Evolutionary conservation across 2,888 invertebrate species (phyloP).

Genomic region (Malacosoma neustria): DNA sequence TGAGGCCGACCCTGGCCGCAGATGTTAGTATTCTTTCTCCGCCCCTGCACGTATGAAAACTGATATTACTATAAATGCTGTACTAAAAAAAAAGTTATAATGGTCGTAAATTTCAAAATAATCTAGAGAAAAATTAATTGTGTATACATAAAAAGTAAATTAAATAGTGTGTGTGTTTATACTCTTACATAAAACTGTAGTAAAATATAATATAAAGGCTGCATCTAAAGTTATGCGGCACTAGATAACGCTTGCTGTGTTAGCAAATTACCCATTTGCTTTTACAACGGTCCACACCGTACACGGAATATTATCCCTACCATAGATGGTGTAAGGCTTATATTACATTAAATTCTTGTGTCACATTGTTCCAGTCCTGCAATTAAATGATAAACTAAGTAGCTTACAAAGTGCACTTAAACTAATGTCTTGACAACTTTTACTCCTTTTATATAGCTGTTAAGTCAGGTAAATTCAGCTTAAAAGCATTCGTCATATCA

Average conservation of each 20-base stretch:
- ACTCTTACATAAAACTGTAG: background rate
- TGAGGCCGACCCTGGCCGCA: no score
- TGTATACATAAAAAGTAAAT: no score
- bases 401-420: background rate
- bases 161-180: no score
- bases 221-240: background rate
- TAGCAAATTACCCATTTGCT: background rate
- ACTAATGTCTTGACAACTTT: background rate
- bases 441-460: background rate
- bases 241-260: background rate
- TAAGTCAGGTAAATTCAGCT: no score
- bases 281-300: background rate
- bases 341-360: background rate
- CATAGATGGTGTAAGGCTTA: background rate
- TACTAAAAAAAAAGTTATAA: no score
- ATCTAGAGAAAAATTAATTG: no score
- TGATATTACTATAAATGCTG: no score
- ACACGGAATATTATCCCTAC: background rate
- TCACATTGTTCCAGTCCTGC: background rate
- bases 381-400: background rate
- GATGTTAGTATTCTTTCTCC: no score
- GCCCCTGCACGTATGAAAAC: no score
- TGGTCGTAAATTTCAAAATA: no score
- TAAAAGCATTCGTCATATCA: no score
- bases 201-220: background rate